These are phyloP conservation scores for Aleiodes sp. DNA, from an alignment of 1,140 invertebrate species.

Conservation along the genomic window DNA sequence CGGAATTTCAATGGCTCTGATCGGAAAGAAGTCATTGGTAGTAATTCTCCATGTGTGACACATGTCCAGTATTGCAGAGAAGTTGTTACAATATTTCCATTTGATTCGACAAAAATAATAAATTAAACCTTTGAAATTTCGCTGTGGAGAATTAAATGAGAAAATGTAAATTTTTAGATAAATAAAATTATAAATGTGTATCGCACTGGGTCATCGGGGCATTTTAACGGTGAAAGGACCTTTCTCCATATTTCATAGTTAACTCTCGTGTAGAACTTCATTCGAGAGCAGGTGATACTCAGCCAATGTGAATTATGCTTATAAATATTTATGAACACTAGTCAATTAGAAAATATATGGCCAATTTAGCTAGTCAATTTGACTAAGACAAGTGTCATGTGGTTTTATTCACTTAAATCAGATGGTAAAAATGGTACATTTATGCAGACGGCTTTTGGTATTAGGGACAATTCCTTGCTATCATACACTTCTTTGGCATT, in stretches of 20 bases:
- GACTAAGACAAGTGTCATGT: too few species aligned
- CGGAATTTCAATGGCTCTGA: slow-evolving; percentile 5
- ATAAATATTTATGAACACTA: not conserved
- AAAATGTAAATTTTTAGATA: not conserved
- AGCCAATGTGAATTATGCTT: too few species aligned
- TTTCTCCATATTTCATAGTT: slow-evolving; percentile 10
- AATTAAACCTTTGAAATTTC: too few species aligned
- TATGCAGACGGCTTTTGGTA: slow-evolving; percentile 30
- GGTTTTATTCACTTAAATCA: not conserved
- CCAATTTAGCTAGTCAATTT: not conserved
- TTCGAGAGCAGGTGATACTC: not conserved
- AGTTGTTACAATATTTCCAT: too few species aligned
- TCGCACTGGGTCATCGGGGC: not conserved
- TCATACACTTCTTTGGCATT: slow-evolving; percentile 30
- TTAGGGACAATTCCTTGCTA: slow-evolving; percentile 33
- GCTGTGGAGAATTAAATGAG: not conserved
- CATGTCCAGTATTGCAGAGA: not conserved
- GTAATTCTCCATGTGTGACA: not conserved
- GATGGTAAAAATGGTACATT: slow-evolving; percentile 18
- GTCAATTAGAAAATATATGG: not conserved
- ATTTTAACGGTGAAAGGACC: slow-evolving; percentile 24
- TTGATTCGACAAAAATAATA: too few species aligned
- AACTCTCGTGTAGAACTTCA: not conserved
- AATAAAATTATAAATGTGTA: not conserved
- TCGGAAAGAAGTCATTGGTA: not conserved